These are phyloP conservation scores for Agrochola litura DNA, from an alignment of 2,888 invertebrate species.

Conservation along the genomic window DNA sequence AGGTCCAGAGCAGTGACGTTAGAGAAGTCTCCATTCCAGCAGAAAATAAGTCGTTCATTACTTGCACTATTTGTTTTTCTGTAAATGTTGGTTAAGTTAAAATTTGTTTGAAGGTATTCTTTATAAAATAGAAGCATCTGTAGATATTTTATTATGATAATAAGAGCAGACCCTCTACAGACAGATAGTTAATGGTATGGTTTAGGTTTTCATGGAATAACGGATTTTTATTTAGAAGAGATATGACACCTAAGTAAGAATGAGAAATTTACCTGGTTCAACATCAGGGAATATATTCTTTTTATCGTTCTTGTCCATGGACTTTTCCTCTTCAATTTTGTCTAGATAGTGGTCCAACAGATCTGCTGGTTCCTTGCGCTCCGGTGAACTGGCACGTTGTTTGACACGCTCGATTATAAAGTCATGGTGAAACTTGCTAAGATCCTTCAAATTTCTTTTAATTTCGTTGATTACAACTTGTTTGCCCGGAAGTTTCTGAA, in stretches of 20 bases:
- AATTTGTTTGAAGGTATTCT: not conserved
- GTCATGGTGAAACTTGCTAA: constrained; percentile 73
- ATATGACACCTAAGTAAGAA: too few species aligned
- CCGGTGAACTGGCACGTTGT: constrained; percentile 42
- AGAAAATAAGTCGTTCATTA: constrained; percentile 96
- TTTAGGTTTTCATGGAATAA: too few species aligned
- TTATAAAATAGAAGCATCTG: not conserved
- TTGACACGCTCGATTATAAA: constrained; percentile 64
- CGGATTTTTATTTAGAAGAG: too few species aligned
- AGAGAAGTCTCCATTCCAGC: constrained; percentile 97
- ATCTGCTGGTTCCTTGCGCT: constrained; percentile 67
- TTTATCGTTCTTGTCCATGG: constrained; percentile 25
- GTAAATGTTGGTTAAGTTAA: constrained; percentile 44
- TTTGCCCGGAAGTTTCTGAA: constrained; percentile 76
- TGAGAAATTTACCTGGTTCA: constrained; percentile 34
- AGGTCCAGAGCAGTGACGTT: constrained; percentile 95
- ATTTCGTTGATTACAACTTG: constrained; percentile 82
- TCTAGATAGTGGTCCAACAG: constrained; percentile 75
- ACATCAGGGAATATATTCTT: constrained; percentile 33
- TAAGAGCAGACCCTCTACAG: too few species aligned
- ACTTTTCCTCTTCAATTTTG: constrained; percentile 58
- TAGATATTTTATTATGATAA: too few species aligned
- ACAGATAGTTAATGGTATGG: too few species aligned
- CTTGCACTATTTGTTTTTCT: constrained; percentile 96
- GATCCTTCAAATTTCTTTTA: constrained; percentile 80